Evolutionary conservation across 2,888 invertebrate genomes (phyloP), one percentile per base, ranked within the genome.

Genomic region (Invenusta paracnida): DNA sequence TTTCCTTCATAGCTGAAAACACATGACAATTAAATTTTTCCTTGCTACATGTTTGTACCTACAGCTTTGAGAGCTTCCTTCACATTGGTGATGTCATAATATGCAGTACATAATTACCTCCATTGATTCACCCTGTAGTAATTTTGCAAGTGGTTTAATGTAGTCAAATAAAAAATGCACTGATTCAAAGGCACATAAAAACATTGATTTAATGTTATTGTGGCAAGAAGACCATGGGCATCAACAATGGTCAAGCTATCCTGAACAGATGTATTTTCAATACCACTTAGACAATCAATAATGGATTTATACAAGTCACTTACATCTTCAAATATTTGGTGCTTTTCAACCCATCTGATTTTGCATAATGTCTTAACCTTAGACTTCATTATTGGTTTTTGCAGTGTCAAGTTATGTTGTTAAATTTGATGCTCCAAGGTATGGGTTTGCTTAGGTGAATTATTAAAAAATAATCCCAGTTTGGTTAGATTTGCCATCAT

Each of bases 311-410:
- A 73, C 73, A 23, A 2, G 73, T 73, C 73, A 25, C 73, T 73
- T 2, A 73, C 73, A 73, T 73, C 73, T 25, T 73, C 27, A 73
- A 73, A 73, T 23, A 73, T 23, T 25, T 73, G 73, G 23, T 73
- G 73, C 23, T 73, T 73, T 73, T 73, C 73, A 25, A 73, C 73
- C 73, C 73, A 73, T 23, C 73, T 73, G 73, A 23, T 73, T 73
- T 5, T 23, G 27, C 25, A 23, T 5, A 73, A 73, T 73, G 73
- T 73, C 48, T 48, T 48, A 5, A 48, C 48, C 17, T 73, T 73
- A 2, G 73, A 73, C 73, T 73, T 73, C 25, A 73, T 2, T 23
- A 73, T 2, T 73, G 73, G 73, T 73, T 73, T 73, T 23, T 73
- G 11, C 73, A 73, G 25, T 73, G 73, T 73, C 73, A 25, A 2